Evolutionary conservation across 2,113 vertebrate genomes (phyloP).

Genomic region (Danionella cerebrum): DNA sequence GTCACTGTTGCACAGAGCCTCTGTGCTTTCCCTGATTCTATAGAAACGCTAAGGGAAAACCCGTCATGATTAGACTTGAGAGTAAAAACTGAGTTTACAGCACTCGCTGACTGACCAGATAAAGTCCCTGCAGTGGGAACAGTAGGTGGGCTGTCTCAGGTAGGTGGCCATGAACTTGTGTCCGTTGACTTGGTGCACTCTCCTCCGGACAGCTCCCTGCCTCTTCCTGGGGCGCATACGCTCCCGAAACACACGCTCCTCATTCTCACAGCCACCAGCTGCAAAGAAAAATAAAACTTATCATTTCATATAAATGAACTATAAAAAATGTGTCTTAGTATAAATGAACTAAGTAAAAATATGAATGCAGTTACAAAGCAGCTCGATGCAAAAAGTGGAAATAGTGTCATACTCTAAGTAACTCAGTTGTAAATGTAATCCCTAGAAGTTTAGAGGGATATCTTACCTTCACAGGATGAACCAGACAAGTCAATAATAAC

Average conservation of each 20-base stretch:
- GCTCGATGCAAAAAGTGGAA: no score
- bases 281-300: slow-evolving; percentile 24
- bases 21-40: slow-evolving; percentile 21
- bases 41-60: slow-evolving; percentile 13
- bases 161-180: slow-evolving; percentile 98
- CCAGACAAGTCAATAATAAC: slow-evolving; percentile 85
- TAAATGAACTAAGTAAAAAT: no score
- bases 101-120: slow-evolving; percentile 73
- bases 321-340: no score
- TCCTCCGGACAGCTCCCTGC: slow-evolving; percentile 85
- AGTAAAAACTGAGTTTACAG: not conserved
- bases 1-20: not conserved
- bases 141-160: slow-evolving; percentile 91
- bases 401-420: not conserved
- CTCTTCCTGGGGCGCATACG: slow-evolving; percentile 88
- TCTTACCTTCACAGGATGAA: slow-evolving; percentile 82
- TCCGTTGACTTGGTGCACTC: slow-evolving; percentile 93
- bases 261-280: slow-evolving; percentile 75
- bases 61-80: not conserved
- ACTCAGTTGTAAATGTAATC: not conserved
- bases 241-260: slow-evolving; percentile 87
- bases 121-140: slow-evolving; percentile 93
- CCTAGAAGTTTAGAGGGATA: not conserved
- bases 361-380: no score
- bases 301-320: not conserved